Base-by-base conservation (phyloP, 1,140 invertebrate genomes). In the Melanaphis sacchari region DNA sequence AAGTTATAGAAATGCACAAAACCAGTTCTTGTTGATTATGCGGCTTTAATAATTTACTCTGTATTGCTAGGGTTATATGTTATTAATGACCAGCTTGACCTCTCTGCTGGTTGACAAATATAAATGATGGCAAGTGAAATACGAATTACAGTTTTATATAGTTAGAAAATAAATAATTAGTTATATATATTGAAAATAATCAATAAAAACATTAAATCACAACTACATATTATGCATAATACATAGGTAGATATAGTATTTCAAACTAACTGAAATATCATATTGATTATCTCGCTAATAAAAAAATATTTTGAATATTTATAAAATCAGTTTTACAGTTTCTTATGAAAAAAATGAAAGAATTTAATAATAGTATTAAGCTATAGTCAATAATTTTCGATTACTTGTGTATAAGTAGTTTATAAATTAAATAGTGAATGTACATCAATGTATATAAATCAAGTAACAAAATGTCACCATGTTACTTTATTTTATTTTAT, bases 21-120 rank as follows among this genome's bases (percentile, higher is more conserved):
- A 93, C 91, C 91, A 93, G 91, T 93, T 93, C 81, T 38, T 85
- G 91, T 93, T 93, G 91, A 93, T 93, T 93, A 93, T 93, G 81
- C 91, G 91, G 46, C 91, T 84, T 93, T 38, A 85, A 93, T 93
- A 85, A 93, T 93, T 93, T 93, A 93, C 91, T 93, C 46, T 82
- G 81, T 85, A 93, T 54, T 40, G 91, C 43, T 85, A 84, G 91
- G 46, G 91, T 84, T 93, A 93, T 93, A 85, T 81, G 91, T 93
- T 82, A 93, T 93, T 93, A 93, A 93, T 93, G 91, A 93, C 91
- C 91, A 54, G 81, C 91, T 84, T 93, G 91, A 93, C 81, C 91
- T 93, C 91, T 93, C 91, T 93, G n/a, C 81, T 41, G 76, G 91
- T 93, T 93, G 91, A 93, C 91, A 93, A 93, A 93, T 93, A 93